Base-by-base conservation (phyloP, 2,113 vertebrate species). In the Psilopsiagon aymara region DNA sequence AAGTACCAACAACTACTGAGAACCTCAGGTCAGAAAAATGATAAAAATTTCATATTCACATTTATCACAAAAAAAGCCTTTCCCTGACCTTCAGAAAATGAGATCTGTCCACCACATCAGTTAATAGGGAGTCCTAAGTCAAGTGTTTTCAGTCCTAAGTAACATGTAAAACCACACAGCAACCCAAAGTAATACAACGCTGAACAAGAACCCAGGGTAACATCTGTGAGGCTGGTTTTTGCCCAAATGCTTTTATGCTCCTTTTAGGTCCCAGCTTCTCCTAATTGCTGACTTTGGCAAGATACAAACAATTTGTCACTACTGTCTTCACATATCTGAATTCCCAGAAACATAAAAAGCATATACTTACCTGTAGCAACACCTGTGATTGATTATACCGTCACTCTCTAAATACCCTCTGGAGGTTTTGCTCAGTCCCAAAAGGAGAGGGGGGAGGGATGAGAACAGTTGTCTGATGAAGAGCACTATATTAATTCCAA, bases 51-150 rank as follows among this genome's bases (percentile, higher is more conserved):
- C 39, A 69, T 55, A 43, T 59, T 71, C 75, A 88, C 35, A 91
- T 83, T 91, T 76, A 78, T 85, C 35, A 64, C 16, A 71, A 95
- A 91, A 84, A 88, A 97, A 97, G 96, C 94, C 96, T 98, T 97
- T 95, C 62, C 4, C 29, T 92, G 87, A 97, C 97, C 96, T 98
- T 97, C 95, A 94, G 80, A 52, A 88, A 92, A 88, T 17, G 3
- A 93, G 35, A 73, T 86, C 77, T 49, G 63, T 76, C 76, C 90
- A 10, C 41, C 2, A 60, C 49, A 89, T 44, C 76, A 46, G 47
- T 91, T 82, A 93, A 44, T 0, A 82, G 75, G 15, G 25, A 46
- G 59, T 82, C 35, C 10, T 43, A 90, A 66, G 46, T 31, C 4
- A 0, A 92, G n/a, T 73, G 59, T 41, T 35, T 84, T 24, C 55